Evolutionary conservation across 2,797 vertebrate genomes (phyloP).

Genomic region (Enteromius paludinosus): DNA sequence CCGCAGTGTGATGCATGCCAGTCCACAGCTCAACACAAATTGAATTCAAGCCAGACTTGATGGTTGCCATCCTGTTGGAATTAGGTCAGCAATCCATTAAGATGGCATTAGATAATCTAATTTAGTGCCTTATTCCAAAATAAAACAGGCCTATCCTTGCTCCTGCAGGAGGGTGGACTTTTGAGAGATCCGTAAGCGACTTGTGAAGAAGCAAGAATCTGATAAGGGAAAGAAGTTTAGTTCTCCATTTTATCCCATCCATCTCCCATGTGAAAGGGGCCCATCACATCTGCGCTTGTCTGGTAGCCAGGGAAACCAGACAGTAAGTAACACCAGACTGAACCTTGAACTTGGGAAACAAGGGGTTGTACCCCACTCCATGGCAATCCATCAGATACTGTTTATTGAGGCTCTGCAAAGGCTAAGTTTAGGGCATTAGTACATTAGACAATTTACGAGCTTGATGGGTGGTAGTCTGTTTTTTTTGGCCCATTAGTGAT

Average conservation of each 20-base stretch:
- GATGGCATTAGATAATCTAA: conserved; percentile 99
- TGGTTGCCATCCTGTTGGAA: conserved; percentile 91
- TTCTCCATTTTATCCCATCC: conserved; percentile 58
- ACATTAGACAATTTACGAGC: conserved; percentile 24
- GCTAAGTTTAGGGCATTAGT: conserved; percentile 24
- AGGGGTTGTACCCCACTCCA: conserved; percentile 61
- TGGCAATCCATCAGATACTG: conserved; percentile 42
- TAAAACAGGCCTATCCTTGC: conserved; percentile 85
- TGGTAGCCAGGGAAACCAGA: conserved; percentile 93
- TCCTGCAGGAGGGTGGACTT: conserved; percentile 68
- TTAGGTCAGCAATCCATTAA: conserved; percentile 99
- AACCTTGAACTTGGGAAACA: conserved; percentile 86
- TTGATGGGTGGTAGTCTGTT: conserved; percentile 33
- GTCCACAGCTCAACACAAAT: conserved; percentile 74
- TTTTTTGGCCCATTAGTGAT: conserved; percentile 45
- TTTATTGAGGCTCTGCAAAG: conserved; percentile 36
- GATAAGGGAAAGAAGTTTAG: conserved; percentile 85
- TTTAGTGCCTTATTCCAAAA: conserved; percentile 96
- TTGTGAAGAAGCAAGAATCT: conserved; percentile 65
- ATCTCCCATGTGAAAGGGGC: conserved; percentile 71
- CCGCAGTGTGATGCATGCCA: conserved; percentile 20
- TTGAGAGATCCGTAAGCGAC: conserved; percentile 35
- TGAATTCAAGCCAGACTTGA: conserved; percentile 88
- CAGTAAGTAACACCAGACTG: conserved; percentile 91
- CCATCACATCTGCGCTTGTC: conserved; percentile 89